Base-by-base conservation (phyloP, 2,888 invertebrate genomes). In the Macrostomum cliftonense region DNA sequence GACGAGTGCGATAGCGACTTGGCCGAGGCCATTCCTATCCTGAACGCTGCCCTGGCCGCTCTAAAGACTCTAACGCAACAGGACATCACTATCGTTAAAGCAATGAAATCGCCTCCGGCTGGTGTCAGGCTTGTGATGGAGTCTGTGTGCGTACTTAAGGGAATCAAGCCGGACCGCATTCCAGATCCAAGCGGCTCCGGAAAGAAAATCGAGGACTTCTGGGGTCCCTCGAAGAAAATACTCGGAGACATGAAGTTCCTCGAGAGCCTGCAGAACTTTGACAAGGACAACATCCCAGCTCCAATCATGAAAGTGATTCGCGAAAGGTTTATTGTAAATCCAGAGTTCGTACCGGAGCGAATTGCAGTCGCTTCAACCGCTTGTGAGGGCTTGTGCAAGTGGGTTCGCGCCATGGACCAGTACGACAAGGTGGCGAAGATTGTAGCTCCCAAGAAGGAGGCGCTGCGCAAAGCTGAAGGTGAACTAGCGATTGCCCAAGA, bases 301-400 rank as follows among this genome's bases (percentile, higher is more conserved):
- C 56, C 61, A 2, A 59, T 58, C 45, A 69, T 71, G 59, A 69
- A 67, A 54, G 57, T 56, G 36, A 68, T 71, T 46, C 57, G 71
- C 28, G 52, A 60, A 2, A 68, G 64, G 77, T 70, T 63, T 53
- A 60, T 64, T 28, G 76, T 75, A 37, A 85, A 88, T 63, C 81
- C 83, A 49, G 82, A 81, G 46, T 89, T 91, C 64, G 86, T 86
- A 63, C 88, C 88, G 0, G 87, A 87, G 43, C 88, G 88, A 72
- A 78, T 89, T 37, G 81, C 80, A 63, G 73, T 77, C 0, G 86
- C 85, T 1, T 88, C 89, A 0, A 80, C 81, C 0, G 89, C 89
- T 9, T 83, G 83, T 60, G 87, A 89, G 72, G 88, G 82, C 76
- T 57, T 71, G 50, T 66, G 67, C 55, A 63, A 62, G 52, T 71